phyloP scores from a whole-genome alignment of 2,113 vertebrate species.

The Actenoides lindsayi region DNA sequence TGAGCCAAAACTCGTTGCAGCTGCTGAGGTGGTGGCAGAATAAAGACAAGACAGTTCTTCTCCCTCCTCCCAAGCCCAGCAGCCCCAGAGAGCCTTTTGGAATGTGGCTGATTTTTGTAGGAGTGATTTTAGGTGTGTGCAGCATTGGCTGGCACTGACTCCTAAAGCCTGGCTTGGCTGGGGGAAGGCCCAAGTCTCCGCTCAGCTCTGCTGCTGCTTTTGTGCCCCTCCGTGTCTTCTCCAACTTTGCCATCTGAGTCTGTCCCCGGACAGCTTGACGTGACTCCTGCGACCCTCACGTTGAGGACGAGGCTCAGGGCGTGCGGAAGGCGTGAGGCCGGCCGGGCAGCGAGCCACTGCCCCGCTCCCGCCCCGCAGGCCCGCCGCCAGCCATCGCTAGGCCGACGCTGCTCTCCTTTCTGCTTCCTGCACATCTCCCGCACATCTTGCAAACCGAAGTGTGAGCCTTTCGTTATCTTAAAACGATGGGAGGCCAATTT shows the following conservation, averaged over 20 bases:
- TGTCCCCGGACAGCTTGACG: fast-evolving
- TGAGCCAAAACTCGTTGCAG: slow-evolving; percentile 41
- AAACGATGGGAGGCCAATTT: fast-evolving
- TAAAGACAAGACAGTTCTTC: slow-evolving; percentile 34
- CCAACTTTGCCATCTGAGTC: not conserved
- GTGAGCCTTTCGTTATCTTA: not conserved
- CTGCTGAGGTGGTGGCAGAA: slow-evolving; percentile 45
- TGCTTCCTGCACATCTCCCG: not conserved
- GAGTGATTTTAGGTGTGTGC: not conserved
- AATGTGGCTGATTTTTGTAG: not conserved
- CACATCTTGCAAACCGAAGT: not conserved
- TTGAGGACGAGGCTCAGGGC: not conserved
- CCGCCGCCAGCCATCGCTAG: fast-evolving
- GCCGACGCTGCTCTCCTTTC: not conserved
- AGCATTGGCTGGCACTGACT: not conserved
- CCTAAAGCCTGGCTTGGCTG: not conserved
- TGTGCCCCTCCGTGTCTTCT: not conserved
- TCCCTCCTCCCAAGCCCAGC: not conserved
- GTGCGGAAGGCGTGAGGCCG: not conserved
- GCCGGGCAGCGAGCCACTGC: not conserved
- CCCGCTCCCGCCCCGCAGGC: not conserved
- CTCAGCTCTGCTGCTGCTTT: not conserved
- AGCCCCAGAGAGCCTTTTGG: not conserved
- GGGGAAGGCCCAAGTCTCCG: not conserved
- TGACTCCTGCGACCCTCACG: not conserved